These are phyloP conservation scores for Gryllus longicercus DNA, from an alignment of 2,888 invertebrate genomes.

Conservation along the genomic window DNA sequence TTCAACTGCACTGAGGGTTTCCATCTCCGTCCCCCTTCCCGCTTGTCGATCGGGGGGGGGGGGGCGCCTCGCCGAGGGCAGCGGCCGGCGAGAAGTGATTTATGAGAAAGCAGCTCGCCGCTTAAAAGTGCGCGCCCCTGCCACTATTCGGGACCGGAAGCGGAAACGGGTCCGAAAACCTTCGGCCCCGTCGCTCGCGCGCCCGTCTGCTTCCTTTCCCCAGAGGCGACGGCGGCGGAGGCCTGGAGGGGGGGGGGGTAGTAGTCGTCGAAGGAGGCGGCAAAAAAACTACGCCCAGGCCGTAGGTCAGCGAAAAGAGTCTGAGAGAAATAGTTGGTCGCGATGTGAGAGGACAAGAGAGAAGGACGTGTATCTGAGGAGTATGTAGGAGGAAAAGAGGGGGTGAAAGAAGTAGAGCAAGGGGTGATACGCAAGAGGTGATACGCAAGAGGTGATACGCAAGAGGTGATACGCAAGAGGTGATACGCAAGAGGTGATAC, in stretches of 20 bases:
- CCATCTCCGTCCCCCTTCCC: too few species aligned
- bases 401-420: too few species aligned
- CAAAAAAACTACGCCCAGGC: not conserved
- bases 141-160: not conserved
- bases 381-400: too few species aligned
- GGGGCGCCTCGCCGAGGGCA: not conserved
- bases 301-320: not conserved
- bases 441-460: too few species aligned
- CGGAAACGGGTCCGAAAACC: constrained; percentile 3
- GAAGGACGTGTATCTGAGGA: too few species aligned
- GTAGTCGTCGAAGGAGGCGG: not conserved
- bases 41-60: not conserved
- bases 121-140: not conserved
- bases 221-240: too few species aligned
- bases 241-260: not conserved
- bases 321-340: not conserved
- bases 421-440: too few species aligned
- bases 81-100: not conserved
- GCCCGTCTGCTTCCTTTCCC: not conserved
- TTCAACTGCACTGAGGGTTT: too few species aligned
- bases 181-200: not conserved
- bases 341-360: too few species aligned
- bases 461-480: too few species aligned
- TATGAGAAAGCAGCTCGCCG: not conserved
- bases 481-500: too few species aligned